Base-by-base conservation (phyloP, 2,797 vertebrate genomes). In the Macroramphosus scolopax region DNA sequence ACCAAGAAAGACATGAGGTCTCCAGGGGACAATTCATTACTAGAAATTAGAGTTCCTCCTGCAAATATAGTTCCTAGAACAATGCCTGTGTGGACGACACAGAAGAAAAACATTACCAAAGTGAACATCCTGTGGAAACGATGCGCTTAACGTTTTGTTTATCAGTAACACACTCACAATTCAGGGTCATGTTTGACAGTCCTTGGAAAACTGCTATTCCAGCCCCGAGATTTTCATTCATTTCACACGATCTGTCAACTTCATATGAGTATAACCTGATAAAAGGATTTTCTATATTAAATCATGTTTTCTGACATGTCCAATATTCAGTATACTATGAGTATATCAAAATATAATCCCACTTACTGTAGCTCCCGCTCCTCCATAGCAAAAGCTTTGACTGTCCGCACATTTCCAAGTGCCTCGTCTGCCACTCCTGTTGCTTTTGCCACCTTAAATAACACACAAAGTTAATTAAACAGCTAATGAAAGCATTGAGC, bases 1-100 rank as follows among this genome's bases (percentile, higher is more conserved):
- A 98, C 93, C 80, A 98, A 64, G 80, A 98, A 98, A 47, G 96
- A 98, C 96, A 97, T 98, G 62, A 98, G 93, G 51, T 98, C 95
- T 8, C 96, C 96, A 0, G 96, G 92, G 0, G 90, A 92, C 80
- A 98, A 88, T 83, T 96, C 89, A 7, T 92, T 88, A 40, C 85
- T 89, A 0, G 92, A 91, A 89, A 98, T 93, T 51, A 98, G 85
- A 42, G 92, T 93, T 32, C 96, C 96, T 2, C 96, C 96, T 1
- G 93, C 87, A 15, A 94, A 97, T 54, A 98, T 96, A 37, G 95
- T 98, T 51, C 95, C 95, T 17, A 98, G 77, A 10, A 98, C 92
- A 20, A 98, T 93, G 72, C 93, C 96, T 98, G 79, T 31, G 15
- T 38, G 11, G 44, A 57, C 4, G 10, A 51, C 11, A 65, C 17